These are phyloP conservation scores for Ceyx melanurus DNA, from an alignment of 2,113 vertebrate species.

Conservation along the genomic window DNA sequence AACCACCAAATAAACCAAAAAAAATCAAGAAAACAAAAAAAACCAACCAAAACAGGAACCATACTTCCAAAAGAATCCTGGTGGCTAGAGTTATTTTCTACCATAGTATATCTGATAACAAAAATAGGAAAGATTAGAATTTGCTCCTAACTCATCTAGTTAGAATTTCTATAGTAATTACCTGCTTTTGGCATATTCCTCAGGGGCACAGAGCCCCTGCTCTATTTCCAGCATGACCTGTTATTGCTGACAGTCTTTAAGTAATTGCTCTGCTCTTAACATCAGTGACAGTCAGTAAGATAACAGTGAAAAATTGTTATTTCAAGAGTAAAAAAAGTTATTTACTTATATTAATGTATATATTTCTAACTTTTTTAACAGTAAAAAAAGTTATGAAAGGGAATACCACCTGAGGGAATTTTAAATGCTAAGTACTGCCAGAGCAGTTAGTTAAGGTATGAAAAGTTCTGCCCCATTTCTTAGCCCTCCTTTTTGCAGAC, in stretches of 20 bases:
- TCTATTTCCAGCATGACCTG: neutral
- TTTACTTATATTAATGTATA: too few relatives aligned
- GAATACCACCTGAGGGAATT: neutral
- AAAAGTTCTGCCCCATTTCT: neutral
- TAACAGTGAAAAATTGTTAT: neutral
- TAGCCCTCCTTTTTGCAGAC: constrained; percentile 24
- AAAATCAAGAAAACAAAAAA: too few relatives aligned
- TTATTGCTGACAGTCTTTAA: neutral
- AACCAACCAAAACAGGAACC: neutral
- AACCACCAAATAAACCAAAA: too few relatives aligned
- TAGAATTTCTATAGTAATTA: neutral
- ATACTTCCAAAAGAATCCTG: neutral
- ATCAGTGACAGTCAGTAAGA: neutral
- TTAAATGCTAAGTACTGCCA: neutral
- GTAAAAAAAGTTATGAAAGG: neutral
- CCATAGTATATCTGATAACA: neutral
- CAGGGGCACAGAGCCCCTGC: neutral
- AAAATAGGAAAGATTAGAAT: neutral
- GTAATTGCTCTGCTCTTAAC: neutral
- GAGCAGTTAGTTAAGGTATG: neutral
- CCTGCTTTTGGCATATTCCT: neutral
- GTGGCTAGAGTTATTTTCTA: neutral
- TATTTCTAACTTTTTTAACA: too few relatives aligned
- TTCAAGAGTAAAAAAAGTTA: too few relatives aligned
- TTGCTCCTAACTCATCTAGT: neutral